phyloP scores from a whole-genome alignment of 2,113 vertebrate species.

The Mormyrus lacerda region DNA sequence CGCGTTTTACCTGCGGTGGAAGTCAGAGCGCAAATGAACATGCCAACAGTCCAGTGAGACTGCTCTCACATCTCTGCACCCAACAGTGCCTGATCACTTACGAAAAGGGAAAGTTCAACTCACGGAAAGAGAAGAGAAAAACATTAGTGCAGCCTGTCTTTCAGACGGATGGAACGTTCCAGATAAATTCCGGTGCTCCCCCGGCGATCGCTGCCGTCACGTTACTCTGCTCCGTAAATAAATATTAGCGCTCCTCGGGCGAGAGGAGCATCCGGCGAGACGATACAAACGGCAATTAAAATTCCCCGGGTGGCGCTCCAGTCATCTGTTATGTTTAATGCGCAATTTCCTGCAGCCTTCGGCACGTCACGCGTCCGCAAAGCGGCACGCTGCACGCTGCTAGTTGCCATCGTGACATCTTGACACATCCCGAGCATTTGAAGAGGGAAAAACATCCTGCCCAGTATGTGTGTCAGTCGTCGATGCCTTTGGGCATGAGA shows the following conservation, averaged over 20 bases:
- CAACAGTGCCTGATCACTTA: not conserved
- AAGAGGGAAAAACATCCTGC: not conserved
- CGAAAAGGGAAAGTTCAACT: not conserved
- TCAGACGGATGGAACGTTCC: not conserved
- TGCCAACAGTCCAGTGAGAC: not conserved
- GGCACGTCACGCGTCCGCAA: not conserved
- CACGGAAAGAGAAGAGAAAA: not conserved
- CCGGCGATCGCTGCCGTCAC: constrained; percentile 21
- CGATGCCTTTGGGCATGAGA: not conserved
- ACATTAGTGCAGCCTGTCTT: constrained; percentile 20
- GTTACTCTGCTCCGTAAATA: constrained; percentile 16
- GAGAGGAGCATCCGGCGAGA: not conserved
- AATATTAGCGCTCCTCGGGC: not conserved
- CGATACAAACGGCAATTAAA: constrained; percentile 29
- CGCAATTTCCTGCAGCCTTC: not conserved
- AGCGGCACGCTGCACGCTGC: not conserved
- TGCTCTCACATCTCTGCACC: not conserved
- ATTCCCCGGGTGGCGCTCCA: constrained; percentile 19
- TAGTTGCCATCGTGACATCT: not conserved
- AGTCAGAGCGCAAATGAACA: not conserved
- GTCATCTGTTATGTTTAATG: constrained; percentile 18
- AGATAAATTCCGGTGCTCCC: not conserved
- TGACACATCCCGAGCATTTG: not conserved
- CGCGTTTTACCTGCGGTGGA: not conserved
- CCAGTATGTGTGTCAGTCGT: not conserved